Evolutionary conservation across 2,888 invertebrate genomes (phyloP).

Genomic region (Drosophila greeni): DNA sequence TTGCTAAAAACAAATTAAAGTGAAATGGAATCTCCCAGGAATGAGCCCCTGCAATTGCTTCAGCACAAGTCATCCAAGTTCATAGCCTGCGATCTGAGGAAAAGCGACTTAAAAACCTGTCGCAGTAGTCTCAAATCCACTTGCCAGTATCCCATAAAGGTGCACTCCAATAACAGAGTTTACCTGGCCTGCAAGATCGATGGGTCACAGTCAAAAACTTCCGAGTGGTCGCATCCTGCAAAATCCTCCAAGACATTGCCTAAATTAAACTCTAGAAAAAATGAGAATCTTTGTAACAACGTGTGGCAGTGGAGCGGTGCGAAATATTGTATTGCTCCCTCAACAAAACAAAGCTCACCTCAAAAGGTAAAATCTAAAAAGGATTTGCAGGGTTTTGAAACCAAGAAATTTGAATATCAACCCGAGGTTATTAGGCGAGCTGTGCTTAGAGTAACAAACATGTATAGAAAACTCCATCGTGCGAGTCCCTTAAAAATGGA

Average conservation of each 20-base stretch:
- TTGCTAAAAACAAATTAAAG: not conserved
- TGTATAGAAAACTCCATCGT: constrained; percentile 84
- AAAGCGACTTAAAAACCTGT: constrained; percentile 4
- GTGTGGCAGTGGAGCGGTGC: not conserved
- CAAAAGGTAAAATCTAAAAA: not conserved
- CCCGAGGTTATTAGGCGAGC: not conserved
- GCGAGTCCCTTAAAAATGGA: constrained; percentile 84
- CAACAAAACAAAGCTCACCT: not conserved
- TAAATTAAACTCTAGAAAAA: not conserved
- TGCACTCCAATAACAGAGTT: constrained; percentile 6
- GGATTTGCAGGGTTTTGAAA: not conserved
- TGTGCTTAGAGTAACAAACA: constrained; percentile 81
- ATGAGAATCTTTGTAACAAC: not conserved
- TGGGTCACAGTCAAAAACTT: not conserved
- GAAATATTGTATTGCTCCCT: not conserved
- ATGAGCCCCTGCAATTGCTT: not conserved
- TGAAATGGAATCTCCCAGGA: constrained; percentile 12
- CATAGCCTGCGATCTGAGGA: constrained; percentile 14
- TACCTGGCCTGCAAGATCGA: constrained; percentile 11
- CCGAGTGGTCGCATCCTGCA: not conserved
- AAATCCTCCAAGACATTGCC: not conserved
- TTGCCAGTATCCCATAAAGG: constrained; percentile 5
- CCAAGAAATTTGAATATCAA: not conserved
- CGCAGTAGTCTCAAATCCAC: not conserved
- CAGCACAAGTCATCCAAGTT: constrained; percentile 2